Base-by-base conservation (phyloP, 2,113 vertebrate genomes). In the Ailurus styani region DNA sequence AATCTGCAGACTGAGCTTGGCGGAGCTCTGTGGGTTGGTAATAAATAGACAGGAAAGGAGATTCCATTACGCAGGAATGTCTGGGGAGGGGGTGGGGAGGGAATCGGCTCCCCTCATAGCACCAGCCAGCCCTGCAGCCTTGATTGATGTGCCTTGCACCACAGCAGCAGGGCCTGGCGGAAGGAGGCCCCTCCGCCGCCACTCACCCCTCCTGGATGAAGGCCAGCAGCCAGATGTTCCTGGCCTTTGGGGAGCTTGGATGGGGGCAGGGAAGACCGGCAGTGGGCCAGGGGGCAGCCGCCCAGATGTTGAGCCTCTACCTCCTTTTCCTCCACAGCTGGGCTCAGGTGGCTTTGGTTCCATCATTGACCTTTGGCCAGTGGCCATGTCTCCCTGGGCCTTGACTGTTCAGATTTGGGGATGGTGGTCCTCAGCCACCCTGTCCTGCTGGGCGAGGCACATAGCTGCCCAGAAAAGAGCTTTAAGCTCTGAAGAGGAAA, bases 141-240 rank as follows among this genome's bases (percentile, higher is more conserved):
- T 91, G 95, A 98, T 97, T 94, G 98, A 98, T 98, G 97, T 93
- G 87, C 72, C 95, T 91, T 83, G 93, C 90, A 93, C 92, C 79
- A 55, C 81, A 11, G 93, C 94, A 90, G 97, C 82, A 37, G n/a
- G 96, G 94, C 85, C 90, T 90, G 96, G 94, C 62, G 90, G 97
- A 96, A 98, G 95, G 97, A 93, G 97, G 97, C 96, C 96, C 96
- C 93, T 89, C 90, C 20, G 2, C 93, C 73, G 11, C 42, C 73
- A 77, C 93, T 97, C 93, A 77, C 96, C 96, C 97, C 90, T 98
- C 92, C 96, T 98, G 98, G 96, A 98, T 62, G 42, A 1, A 84
- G 95, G 97, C 98, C 98, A 98, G 96, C 95, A 96, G 95, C 97
- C 97, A 98, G 98, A 98, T 98, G 98, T 98, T 98, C 95, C 79